A percentile compares a stretch with the other conserved stretches of the same genome.
phyloP scores from a whole-genome alignment of 2,113 vertebrate genomes.

The Heterotis niloticus region DNA sequence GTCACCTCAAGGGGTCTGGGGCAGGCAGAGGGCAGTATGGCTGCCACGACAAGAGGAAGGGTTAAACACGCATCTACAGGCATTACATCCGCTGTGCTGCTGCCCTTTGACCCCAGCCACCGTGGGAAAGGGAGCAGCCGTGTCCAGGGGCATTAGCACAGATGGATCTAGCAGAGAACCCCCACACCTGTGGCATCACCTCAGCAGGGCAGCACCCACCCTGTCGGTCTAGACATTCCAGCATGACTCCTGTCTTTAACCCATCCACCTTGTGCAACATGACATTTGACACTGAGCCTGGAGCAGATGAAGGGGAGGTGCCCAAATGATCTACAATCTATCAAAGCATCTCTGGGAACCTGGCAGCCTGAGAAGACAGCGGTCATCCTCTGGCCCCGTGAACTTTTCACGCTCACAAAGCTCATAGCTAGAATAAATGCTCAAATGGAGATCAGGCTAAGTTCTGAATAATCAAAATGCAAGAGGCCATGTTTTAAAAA shows the following conservation, averaged over 20 bases:
- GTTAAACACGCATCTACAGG: slow-evolving; percentile 9
- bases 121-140: slow-evolving; percentile 66
- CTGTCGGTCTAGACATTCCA: not conserved
- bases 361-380: too few relatives aligned
- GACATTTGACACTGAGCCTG: slow-evolving; percentile 17
- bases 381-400: too few relatives aligned
- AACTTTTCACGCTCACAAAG: too few relatives aligned
- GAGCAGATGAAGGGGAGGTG: slow-evolving; percentile 1
- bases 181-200: slow-evolving; percentile 55
- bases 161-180: slow-evolving; percentile 65
- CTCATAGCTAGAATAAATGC: too few relatives aligned
- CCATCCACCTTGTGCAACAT: not conserved
- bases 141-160: slow-evolving; percentile 62
- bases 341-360: not conserved
- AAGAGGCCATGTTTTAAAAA: too few relatives aligned
- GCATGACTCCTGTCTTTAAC: slow-evolving; percentile 4
- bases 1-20: not conserved
- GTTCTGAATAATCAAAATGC: too few relatives aligned
- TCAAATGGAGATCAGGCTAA: too few relatives aligned
- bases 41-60: not conserved
- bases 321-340: not conserved
- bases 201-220: slow-evolving; percentile 25
- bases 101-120: slow-evolving; percentile 56
- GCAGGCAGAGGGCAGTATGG: not conserved
- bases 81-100: slow-evolving; percentile 44